phyloP scores from a whole-genome alignment of 2,113 vertebrate species.

The Halcyon senegalensis region DNA sequence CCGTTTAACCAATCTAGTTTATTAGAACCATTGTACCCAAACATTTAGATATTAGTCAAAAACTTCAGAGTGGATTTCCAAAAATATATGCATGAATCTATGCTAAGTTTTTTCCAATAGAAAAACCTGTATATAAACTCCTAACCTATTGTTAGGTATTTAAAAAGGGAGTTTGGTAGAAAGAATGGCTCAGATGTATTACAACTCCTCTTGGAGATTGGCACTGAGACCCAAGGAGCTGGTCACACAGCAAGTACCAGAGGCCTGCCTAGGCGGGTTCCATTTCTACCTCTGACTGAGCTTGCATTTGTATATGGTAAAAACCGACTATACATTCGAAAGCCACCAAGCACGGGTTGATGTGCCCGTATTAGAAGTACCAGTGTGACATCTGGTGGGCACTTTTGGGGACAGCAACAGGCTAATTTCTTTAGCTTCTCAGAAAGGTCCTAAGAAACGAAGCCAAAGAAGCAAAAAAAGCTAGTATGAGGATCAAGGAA shows the following conservation, averaged over 20 bases:
- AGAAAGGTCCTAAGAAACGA: background rate
- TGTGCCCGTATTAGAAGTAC: background rate
- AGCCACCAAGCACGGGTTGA: background rate
- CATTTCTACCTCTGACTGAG: background rate
- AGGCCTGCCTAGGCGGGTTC: background rate
- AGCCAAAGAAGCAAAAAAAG: background rate
- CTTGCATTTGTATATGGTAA: background rate
- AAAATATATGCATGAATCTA: background rate
- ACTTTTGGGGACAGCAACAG: background rate
- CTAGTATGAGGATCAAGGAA: background rate
- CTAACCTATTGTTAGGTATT: background rate
- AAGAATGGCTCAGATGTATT: background rate
- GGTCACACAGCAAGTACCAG: background rate
- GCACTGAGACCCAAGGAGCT: background rate
- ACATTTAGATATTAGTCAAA: background rate
- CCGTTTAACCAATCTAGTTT: background rate
- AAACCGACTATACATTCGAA: rapidly evolving
- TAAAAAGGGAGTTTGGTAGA: background rate
- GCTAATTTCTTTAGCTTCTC: background rate
- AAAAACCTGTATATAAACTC: background rate
- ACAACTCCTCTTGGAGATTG: background rate
- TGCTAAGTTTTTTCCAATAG: background rate
- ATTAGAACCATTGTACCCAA: background rate
- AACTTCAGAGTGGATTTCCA: background rate
- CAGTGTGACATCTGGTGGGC: conserved; percentile 55